phyloP scores from a whole-genome alignment of 1,140 invertebrate species.

The Philaenus spumarius region DNA sequence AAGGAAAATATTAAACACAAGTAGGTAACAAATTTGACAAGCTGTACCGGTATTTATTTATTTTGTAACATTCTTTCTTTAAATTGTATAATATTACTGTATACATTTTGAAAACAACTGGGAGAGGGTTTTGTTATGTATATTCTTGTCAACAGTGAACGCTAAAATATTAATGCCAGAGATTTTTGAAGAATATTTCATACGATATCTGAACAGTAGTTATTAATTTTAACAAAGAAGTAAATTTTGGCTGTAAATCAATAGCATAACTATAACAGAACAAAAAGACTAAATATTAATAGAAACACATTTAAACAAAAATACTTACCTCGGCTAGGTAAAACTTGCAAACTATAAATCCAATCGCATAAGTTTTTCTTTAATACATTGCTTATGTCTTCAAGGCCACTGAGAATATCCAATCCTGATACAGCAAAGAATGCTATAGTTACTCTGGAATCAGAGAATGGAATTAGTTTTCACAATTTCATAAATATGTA shows the following conservation, averaged over 20 bases:
- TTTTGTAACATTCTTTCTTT: conserved; percentile 26
- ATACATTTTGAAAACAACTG: too few relatives aligned
- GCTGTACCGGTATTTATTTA: neutral
- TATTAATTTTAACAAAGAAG: neutral
- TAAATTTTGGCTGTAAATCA: neutral
- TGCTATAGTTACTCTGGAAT: conserved; percentile 69
- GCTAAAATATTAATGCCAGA: conserved; percentile 25
- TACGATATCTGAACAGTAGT: neutral
- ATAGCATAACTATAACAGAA: conserved; percentile 5
- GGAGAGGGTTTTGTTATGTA: too few relatives aligned
- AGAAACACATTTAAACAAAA: conserved; percentile 40
- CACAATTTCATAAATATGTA: too few relatives aligned
- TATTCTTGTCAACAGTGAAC: neutral
- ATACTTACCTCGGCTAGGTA: conserved; percentile 41
- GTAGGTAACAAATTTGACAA: conserved; percentile 10
- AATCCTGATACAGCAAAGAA: conserved; percentile 87
- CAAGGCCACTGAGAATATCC: conserved; percentile 71
- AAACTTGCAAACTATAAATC: conserved; percentile 82
- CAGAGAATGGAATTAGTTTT: too few relatives aligned
- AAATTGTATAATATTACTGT: conserved; percentile 1
- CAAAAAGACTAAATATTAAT: conserved; percentile 18
- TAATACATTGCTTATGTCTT: conserved; percentile 53
- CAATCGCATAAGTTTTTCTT: conserved; percentile 74
- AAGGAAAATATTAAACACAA: conserved; percentile 4
- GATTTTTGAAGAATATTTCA: neutral